Evolutionary conservation across 2,797 vertebrate species (phyloP).

Genomic region (Anomalospiza imberbis): DNA sequence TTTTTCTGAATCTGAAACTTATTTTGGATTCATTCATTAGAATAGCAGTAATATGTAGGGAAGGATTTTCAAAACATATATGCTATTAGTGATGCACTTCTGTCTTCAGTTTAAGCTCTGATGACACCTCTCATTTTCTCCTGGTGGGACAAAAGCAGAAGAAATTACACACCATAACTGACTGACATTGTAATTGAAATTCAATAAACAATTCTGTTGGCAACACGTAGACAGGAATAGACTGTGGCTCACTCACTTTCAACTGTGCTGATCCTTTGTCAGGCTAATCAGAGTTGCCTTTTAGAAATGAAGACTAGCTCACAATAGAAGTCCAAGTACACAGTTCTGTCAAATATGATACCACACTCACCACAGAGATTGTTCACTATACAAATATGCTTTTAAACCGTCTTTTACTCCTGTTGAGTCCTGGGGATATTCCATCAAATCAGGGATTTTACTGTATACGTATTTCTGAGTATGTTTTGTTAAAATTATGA

Average conservation of each 20-base stretch:
- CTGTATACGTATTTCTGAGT: background rate
- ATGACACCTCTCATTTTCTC: background rate
- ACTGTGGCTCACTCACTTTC: background rate
- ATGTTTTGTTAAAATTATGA: constrained; percentile 18
- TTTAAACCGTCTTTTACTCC: background rate
- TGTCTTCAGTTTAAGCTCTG: background rate
- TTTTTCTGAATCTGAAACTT: background rate
- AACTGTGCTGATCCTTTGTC: background rate
- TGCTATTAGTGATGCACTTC: background rate
- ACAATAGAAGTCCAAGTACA: background rate
- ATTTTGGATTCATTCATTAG: background rate
- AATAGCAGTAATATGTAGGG: background rate
- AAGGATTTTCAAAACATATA: background rate
- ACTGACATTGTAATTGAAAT: constrained; percentile 3
- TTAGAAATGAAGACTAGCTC: background rate
- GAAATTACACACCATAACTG: background rate
- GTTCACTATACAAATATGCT: background rate
- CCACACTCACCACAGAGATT: background rate
- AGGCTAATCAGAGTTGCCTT: background rate
- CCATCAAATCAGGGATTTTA: constrained; percentile 1
- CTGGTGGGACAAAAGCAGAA: background rate
- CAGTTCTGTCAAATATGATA: background rate
- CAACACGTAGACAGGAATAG: background rate
- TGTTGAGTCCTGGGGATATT: background rate
- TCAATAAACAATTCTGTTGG: background rate